A percentile compares a stretch with the other conserved stretches of the same genome.
Conservation (phyloP, 2,113 vertebrate species). For the Clupea harengus region DNA sequence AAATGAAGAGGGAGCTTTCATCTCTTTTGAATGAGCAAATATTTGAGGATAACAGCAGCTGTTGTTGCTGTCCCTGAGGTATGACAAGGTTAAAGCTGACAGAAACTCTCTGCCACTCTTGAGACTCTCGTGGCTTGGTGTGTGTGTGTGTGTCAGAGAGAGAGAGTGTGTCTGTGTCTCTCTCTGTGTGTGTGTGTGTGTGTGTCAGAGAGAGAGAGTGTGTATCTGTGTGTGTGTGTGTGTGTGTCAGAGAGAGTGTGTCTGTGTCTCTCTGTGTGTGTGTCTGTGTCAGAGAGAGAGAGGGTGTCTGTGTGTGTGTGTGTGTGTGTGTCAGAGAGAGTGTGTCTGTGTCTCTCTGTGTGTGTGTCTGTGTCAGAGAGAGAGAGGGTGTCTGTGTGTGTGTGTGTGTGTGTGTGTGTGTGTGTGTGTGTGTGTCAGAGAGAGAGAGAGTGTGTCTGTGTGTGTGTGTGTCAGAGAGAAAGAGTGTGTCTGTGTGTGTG, state of each 20-base stretch:
- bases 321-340: no score
- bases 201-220: not conserved
- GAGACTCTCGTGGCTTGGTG: not conserved
- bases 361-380: no score
- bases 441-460: not conserved
- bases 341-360: no score
- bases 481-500: no score
- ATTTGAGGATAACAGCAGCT: constrained; percentile 3
- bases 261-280: not conserved
- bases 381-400: not conserved
- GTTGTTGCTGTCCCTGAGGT: constrained; percentile 4
- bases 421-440: no score
- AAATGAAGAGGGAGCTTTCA: not conserved
- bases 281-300: not conserved
- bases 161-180: not conserved
- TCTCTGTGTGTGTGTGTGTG: not conserved
- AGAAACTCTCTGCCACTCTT: not conserved
- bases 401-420: not conserved
- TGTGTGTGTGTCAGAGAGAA: not conserved
- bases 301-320: not conserved
- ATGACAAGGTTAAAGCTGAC: constrained; percentile 3
- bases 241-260: not conserved
- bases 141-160: constrained; percentile 5
- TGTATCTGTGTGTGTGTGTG: not conserved
- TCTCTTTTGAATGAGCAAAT: not conserved